Conservation (phyloP, 1,140 invertebrate genomes). For the Eueides isabella region DNA sequence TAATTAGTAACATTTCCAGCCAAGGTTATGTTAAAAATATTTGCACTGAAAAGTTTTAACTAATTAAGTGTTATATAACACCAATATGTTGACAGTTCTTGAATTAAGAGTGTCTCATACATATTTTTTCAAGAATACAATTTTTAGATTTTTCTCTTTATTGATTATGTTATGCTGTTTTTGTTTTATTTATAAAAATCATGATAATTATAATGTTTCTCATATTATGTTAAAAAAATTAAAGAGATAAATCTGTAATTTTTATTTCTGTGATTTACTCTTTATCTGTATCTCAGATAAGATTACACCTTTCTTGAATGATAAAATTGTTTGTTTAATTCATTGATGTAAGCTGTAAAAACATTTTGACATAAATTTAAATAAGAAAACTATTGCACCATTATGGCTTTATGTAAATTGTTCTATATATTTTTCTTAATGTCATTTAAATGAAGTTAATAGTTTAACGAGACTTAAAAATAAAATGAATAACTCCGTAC, state of each 20-base stretch:
- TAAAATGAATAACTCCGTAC: too few species aligned
- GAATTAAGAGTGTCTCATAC: conserved; percentile 11
- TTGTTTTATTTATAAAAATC: not conserved
- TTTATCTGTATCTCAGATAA: not conserved
- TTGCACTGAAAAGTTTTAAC: not conserved
- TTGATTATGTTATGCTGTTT: not conserved
- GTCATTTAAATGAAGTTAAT: too few species aligned
- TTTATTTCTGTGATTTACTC: not conserved
- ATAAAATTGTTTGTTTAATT: conserved; percentile 2
- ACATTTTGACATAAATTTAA: not conserved
- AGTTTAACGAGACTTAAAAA: too few species aligned
- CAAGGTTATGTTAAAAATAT: not conserved
- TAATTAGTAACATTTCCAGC: not conserved
- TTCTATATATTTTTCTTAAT: too few species aligned
- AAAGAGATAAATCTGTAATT: not conserved
- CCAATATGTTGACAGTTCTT: conserved; percentile 54
- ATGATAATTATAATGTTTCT: not conserved
- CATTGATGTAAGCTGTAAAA: conserved; percentile 5
- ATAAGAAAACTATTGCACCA: too few species aligned
- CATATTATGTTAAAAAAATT: not conserved
- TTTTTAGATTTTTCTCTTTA: too few species aligned
- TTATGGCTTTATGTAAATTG: too few species aligned
- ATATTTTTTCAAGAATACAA: not conserved
- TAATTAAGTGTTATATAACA: conserved; percentile 56
- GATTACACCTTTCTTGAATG: not conserved